These are phyloP conservation scores for Incurvaria masculella DNA, from an alignment of 2,888 invertebrate species.

Conservation along the genomic window DNA sequence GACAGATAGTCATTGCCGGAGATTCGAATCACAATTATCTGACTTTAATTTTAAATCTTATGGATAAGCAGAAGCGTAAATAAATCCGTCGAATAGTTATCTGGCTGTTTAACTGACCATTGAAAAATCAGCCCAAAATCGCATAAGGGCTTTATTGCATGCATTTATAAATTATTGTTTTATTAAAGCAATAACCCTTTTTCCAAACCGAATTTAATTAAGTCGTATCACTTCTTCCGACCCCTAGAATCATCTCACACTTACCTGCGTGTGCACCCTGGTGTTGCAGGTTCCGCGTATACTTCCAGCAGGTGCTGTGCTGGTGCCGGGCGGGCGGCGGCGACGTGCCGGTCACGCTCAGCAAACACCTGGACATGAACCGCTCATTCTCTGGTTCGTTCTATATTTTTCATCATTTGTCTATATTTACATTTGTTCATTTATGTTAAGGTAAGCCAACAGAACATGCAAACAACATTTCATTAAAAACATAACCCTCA, in stretches of 20 bases:
- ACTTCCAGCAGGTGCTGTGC: slow-evolving; percentile 64
- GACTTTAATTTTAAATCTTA: slow-evolving; percentile 1
- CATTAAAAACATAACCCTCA: no score
- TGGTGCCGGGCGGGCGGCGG: slow-evolving; percentile 46
- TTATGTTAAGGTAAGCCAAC: neutral
- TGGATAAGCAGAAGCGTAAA: no score
- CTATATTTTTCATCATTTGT: neutral
- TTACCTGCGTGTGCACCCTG: slow-evolving; percentile 10
- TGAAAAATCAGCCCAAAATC: no score
- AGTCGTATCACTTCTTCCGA: neutral
- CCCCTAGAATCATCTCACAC: neutral
- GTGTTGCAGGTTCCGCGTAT: slow-evolving; percentile 60
- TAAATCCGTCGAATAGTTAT: no score
- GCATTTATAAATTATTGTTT: neutral
- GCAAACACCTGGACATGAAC: slow-evolving; percentile 41
- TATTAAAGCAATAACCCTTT: neutral
- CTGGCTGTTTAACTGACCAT: slow-evolving; percentile 2
- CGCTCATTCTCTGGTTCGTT: slow-evolving; percentile 40
- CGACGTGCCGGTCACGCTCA: slow-evolving; percentile 32
- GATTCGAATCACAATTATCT: neutral
- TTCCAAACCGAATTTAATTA: slow-evolving; percentile 1
- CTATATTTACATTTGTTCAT: no score
- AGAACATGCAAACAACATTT: no score
- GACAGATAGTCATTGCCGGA: no score
- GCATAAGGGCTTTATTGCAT: neutral